Percentiles rank a stretch among this genome's conserved stretches.
Conservation (phyloP, 1,140 invertebrate species). For the Steinernema khuongi region DNA sequence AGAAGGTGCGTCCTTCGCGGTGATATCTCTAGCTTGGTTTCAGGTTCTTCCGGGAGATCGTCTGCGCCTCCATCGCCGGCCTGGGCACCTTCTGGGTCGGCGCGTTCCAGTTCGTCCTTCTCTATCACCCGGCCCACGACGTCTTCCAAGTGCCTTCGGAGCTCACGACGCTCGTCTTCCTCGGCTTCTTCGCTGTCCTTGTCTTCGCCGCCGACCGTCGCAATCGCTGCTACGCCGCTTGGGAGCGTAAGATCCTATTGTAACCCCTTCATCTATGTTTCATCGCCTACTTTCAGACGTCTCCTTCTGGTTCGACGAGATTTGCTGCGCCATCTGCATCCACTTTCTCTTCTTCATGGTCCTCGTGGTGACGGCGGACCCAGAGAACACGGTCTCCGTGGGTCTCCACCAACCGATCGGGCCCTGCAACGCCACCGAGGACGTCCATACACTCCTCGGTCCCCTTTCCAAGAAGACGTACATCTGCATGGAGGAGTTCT, state of each 20-base stretch:
- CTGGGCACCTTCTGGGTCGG: slow-evolving; percentile 51
- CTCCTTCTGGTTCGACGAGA: slow-evolving; percentile 43
- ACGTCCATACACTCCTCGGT: slow-evolving; percentile 58
- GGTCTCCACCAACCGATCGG: slow-evolving; percentile 73
- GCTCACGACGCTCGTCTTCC: slow-evolving; percentile 46
- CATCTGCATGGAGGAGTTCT: slow-evolving; percentile 69
- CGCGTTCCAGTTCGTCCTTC: slow-evolving; percentile 42
- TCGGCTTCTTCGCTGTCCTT: slow-evolving; percentile 46
- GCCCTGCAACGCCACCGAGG: slow-evolving; percentile 66
- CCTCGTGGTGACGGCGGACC: slow-evolving; percentile 66
- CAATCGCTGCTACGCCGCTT: slow-evolving; percentile 26
- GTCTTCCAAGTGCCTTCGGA: slow-evolving; percentile 47
- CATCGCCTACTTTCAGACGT: background rate
- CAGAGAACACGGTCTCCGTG: slow-evolving; percentile 67
- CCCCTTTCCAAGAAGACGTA: slow-evolving; percentile 69
- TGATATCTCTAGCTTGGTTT: slow-evolving; percentile 18
- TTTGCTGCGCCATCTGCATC: slow-evolving; percentile 58
- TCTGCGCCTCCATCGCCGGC: slow-evolving; percentile 47
- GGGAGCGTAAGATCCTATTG: slow-evolving; percentile 3
- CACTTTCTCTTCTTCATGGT: slow-evolving; percentile 63
- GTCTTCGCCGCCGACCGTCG: slow-evolving; percentile 48
- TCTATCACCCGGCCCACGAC: slow-evolving; percentile 53
- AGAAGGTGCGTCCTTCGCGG: slow-evolving; percentile 56
- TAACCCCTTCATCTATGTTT: background rate
- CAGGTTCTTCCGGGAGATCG: slow-evolving; percentile 49